Evolutionary conservation across 1,140 invertebrate species (phyloP), one percentile per base, ranked within the genome.

Genomic region (Penaeus vannamei): DNA sequence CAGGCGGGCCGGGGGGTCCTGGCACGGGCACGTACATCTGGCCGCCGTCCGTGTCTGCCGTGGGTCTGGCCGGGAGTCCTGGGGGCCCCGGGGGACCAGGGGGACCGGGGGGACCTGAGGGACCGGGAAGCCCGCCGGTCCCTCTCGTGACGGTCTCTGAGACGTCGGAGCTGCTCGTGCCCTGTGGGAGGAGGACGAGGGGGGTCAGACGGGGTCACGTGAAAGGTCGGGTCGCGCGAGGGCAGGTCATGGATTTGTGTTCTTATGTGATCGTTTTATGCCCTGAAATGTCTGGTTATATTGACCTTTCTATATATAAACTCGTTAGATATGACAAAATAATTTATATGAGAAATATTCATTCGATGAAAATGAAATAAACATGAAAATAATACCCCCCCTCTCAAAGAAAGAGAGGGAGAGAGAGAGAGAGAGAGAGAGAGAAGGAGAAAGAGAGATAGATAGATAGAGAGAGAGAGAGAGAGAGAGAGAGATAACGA

Each of bases 21-120:
- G 87, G 87, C 29, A 87, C 86, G 0, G 86, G 86, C n/a, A 82
- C 83, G 86, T 83, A 87, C 83, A 85, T 85, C 66, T 72, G 83
- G 62, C 59, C 72, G 36, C 69, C 83, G 22, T 36, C 62, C 1
- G 4, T 60, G 26, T 42, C 53, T 12, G 10, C 53, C 53, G 79
- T 10, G 79, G 59, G 5, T 76, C 17, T 12, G 53, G 53, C 72
- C 17, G 29, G 26, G 19, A 76, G 19, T 4, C 82, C 82, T 53
- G 69, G 17, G 59, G 36, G 14, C 14, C 87, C 87, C 0, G 61
- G 79, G 32, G 79, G 69, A 1, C 85, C 53, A 1, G 53, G 53
- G 53, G 53, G 53, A 53, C 76, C 82, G 17, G 29, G 26, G 10
- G 83, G n/a, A 0, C 82, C 82, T 29, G 69, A 2, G 69, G 60